These are phyloP conservation scores for Mesochorus sp. DNA, from an alignment of 2,888 invertebrate genomes.

Conservation along the genomic window DNA sequence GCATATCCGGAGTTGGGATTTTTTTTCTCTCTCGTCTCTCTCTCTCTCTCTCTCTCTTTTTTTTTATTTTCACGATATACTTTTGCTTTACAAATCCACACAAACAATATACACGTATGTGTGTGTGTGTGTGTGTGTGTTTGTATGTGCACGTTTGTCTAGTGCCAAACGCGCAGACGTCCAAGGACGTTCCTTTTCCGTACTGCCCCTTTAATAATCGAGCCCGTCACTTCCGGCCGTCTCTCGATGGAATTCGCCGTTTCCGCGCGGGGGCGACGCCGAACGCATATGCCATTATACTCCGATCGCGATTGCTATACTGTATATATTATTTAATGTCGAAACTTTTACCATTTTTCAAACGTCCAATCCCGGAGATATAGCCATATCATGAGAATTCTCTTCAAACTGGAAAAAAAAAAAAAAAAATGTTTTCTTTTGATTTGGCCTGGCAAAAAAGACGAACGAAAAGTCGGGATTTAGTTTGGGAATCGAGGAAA, in stretches of 20 bases:
- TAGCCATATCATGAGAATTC: neutral
- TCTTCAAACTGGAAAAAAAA: neutral
- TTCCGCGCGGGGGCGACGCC: constrained; percentile 10
- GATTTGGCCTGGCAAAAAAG: neutral
- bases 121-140: too few relatives aligned
- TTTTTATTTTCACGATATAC: neutral
- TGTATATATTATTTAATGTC: constrained; percentile 21
- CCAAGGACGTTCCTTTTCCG: constrained; percentile 50
- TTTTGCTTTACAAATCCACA: neutral
- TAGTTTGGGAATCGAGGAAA: constrained; percentile 47
- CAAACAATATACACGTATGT: too few relatives aligned
- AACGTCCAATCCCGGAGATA: neutral
- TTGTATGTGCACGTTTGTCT: neutral
- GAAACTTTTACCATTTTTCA: neutral
- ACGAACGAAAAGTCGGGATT: neutral
- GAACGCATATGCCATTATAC: neutral
- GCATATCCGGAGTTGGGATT: constrained; percentile 44
- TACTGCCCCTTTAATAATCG: constrained; percentile 28
- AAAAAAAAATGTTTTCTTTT: too few relatives aligned
- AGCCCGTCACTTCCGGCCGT: constrained; percentile 44
- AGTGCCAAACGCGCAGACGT: constrained; percentile 14
- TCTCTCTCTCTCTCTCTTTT: neutral
- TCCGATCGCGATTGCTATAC: neutral
- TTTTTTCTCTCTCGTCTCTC: neutral
- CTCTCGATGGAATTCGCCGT: constrained; percentile 34